A percentile compares a stretch with the other conserved stretches of the same genome.
Conservation (phyloP, 2,113 vertebrate species). For the Cavia porcellus region DNA sequence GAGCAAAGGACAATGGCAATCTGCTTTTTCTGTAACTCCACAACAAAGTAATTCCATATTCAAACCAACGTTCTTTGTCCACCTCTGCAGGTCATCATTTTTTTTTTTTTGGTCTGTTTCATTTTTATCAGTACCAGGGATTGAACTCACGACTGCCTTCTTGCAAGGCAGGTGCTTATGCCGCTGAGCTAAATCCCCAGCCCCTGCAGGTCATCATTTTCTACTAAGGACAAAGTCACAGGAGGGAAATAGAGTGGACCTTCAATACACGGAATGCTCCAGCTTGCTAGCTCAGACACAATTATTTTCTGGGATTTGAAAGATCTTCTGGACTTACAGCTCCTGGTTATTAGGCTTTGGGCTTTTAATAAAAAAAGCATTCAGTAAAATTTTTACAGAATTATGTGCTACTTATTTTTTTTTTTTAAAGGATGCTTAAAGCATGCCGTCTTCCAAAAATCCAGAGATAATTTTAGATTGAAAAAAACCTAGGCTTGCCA, state of each 20-base stretch:
- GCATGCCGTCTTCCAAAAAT: slow-evolving; percentile 81
- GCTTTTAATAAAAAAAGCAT: slow-evolving; percentile 37
- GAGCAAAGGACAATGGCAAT: slow-evolving; percentile 11
- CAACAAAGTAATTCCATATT: slow-evolving; percentile 65
- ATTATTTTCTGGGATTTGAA: slow-evolving; percentile 35
- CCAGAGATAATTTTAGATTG: slow-evolving; percentile 78
- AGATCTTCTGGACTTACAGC: neutral
- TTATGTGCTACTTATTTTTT: slow-evolving; percentile 47
- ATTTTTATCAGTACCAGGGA: too few species aligned
- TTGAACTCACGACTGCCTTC: too few species aligned
- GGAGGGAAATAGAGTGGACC: neutral
- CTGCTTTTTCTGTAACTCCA: neutral
- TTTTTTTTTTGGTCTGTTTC: neutral
- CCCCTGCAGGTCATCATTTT: slow-evolving; percentile 60
- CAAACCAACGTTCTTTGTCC: slow-evolving; percentile 46
- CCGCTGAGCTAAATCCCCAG: too few species aligned
- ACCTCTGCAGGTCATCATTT: slow-evolving; percentile 61
- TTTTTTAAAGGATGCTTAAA: slow-evolving; percentile 75
- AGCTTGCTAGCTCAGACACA: slow-evolving; percentile 10
- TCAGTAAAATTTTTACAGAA: slow-evolving; percentile 70
- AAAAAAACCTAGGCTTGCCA: slow-evolving; percentile 81
- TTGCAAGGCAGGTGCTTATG: too few species aligned
- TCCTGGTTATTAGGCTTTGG: slow-evolving; percentile 34
- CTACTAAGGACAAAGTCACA: slow-evolving; percentile 52
- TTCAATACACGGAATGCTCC: neutral